Evolutionary conservation across 1,140 invertebrate species (phyloP).

Genomic region (Cecropterus lyciades): DNA sequence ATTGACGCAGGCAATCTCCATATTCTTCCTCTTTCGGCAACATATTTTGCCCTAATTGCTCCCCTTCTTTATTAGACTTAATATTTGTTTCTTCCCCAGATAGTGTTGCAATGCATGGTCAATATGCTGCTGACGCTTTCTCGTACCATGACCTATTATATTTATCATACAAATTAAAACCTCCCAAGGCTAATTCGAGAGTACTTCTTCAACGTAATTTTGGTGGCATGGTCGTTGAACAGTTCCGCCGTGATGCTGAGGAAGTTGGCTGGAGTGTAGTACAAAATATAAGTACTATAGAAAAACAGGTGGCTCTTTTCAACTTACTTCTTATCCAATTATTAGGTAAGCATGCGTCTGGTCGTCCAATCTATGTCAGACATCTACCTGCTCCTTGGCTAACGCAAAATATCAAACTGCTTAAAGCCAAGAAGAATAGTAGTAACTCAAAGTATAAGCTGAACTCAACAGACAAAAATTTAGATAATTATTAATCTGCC

Average conservation of each 20-base stretch:
- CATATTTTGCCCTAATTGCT: too few relatives aligned
- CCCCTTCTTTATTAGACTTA: too few relatives aligned
- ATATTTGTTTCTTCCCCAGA: too few relatives aligned
- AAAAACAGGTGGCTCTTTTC: slow-evolving; percentile 16
- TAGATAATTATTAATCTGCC: background rate
- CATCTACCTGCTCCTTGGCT: slow-evolving; percentile 10
- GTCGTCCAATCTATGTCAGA: background rate
- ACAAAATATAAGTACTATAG: background rate
- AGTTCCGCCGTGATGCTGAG: slow-evolving; percentile 5
- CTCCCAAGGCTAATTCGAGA: slow-evolving; percentile 6
- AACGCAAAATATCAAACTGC: background rate
- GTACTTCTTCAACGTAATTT: slow-evolving; percentile 25
- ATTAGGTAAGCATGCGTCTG: slow-evolving; percentile 21
- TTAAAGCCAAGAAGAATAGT: background rate
- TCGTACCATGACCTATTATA: slow-evolving; percentile 2
- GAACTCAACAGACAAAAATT: background rate
- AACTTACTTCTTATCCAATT: slow-evolving; percentile 8
- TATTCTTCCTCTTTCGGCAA: too few relatives aligned
- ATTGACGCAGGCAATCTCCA: too few relatives aligned
- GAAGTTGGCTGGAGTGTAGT: slow-evolving; percentile 7
- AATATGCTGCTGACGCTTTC: background rate
- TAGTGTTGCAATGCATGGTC: too few relatives aligned
- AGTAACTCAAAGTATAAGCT: background rate
- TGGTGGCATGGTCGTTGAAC: slow-evolving; percentile 6
- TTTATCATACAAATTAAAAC: background rate